Base-by-base conservation (phyloP, 2,888 invertebrate genomes). In the Cerceris rybyensis region DNA sequence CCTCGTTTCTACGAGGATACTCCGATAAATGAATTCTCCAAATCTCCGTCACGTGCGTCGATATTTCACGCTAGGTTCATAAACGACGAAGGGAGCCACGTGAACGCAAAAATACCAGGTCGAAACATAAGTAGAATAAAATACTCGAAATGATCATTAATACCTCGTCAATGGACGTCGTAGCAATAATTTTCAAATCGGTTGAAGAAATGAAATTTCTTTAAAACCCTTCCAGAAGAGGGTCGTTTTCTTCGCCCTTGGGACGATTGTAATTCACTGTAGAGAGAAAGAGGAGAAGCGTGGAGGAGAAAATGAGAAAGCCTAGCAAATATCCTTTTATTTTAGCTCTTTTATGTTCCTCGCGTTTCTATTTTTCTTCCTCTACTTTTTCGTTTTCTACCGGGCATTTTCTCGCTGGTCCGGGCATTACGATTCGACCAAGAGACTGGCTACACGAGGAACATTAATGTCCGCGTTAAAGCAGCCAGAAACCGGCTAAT, bases 261-360 rank as follows among this genome's bases (percentile, higher is more conserved):
- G n/a, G 50, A n/a, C n/a, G n/a, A 7, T 50, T n/a, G 50, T 50
- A 46, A 46, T 46, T 46, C 46, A 46, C 46, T 46, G 46, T 4
- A 28, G 28, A 28, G 46, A 11, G 16, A 4, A 11, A 13, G 49
- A 49, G 41, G 57, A 57, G 46, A 49, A 55, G 49, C 41, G 39
- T n/a, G 16, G 39, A 9, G 11, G 13, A 61, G 57, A 43, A 17
- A 39, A 28, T 16, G 65, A 28, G 41, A 55, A 7, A 9, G 57
- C 52, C 54, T 55, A 16, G 70, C 28, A 55, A 55, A 46, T 63
- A 49, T 54, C 63, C 55, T 4, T 28, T 70, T 70, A 64, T 58
- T 57, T 64, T 42, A 14, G 7, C 69, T 49, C 54, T 64, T 43
- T 28, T 8, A 54, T 28, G 11, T 52, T 42, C 9, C 4, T 28